phyloP scores from a whole-genome alignment of 1,140 invertebrate species.

The Ridgeia piscesae region DNA sequence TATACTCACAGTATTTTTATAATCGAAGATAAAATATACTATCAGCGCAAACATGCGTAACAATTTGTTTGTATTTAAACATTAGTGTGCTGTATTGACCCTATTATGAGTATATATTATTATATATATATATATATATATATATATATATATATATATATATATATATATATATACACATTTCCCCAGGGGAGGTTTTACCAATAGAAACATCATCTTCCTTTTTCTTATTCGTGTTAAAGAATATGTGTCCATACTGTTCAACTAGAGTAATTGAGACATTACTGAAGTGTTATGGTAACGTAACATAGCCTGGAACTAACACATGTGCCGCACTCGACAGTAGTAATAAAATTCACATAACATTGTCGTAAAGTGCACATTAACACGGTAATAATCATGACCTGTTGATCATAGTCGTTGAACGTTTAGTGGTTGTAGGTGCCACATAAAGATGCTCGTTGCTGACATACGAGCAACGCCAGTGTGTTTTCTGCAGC shows the following conservation, averaged over 20 bases:
- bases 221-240: not conserved
- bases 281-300: not conserved
- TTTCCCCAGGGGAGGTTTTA: too few relatives aligned
- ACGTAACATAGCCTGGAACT: not conserved
- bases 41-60: too few relatives aligned
- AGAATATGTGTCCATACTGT: not conserved
- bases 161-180: conserved; percentile 15
- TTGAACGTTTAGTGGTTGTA: not conserved
- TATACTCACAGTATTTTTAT: too few relatives aligned
- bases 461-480: not conserved
- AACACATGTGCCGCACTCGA: not conserved
- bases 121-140: not conserved
- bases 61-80: too few relatives aligned
- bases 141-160: conserved; percentile 16
- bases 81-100: too few relatives aligned
- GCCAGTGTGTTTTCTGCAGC: too few relatives aligned
- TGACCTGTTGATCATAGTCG: not conserved
- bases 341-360: not conserved
- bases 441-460: not conserved
- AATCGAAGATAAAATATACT: too few relatives aligned
- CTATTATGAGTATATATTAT: too few relatives aligned
- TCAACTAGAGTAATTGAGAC: not conserved
- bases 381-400: not conserved
- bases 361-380: not conserved
- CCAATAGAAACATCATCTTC: too few relatives aligned